phyloP scores from a whole-genome alignment of 2,888 invertebrate species.

The Crepidodera aurea region DNA sequence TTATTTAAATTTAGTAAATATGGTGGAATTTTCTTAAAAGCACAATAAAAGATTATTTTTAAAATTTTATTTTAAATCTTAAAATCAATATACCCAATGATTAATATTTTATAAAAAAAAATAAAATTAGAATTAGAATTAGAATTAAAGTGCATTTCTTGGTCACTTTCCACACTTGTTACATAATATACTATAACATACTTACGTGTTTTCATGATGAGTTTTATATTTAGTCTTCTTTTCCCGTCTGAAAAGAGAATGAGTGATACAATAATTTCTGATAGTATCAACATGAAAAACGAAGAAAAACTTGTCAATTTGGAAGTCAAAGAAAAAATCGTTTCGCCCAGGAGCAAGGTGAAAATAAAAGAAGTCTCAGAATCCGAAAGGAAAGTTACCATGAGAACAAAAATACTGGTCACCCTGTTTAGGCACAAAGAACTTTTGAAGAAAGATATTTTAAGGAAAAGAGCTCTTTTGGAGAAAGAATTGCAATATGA shows the following conservation, averaged over 20 bases:
- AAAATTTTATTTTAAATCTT: no score
- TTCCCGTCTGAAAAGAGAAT: conserved; percentile 1
- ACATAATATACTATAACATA: no score
- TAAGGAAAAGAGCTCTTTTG: conserved; percentile 86
- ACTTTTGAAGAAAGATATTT: conserved; percentile 89
- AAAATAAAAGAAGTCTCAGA: conserved; percentile 60
- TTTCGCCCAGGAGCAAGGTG: conserved; percentile 55
- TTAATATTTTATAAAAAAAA: no score
- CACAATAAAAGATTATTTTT: no score
- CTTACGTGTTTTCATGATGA: conserved; percentile 11
- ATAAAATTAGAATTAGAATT: no score
- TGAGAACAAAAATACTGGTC: conserved; percentile 70
- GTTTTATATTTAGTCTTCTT: not conserved
- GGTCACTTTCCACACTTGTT: no score
- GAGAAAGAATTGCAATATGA: conserved; percentile 90
- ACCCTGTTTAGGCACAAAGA: conserved; percentile 89
- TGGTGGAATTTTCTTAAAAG: no score
- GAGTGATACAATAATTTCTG: not conserved
- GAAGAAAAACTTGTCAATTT: conserved; percentile 20
- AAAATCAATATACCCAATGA: no score
- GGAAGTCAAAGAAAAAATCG: conserved; percentile 52
- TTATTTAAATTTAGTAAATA: no score
- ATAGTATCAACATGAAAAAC: not conserved
- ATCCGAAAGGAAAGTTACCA: conserved; percentile 65
- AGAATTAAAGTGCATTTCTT: no score